Percentiles rank a stretch among this genome's conserved stretches.
Conservation (phyloP, 2,113 vertebrate genomes). For the Cygnus buccinator region DNA sequence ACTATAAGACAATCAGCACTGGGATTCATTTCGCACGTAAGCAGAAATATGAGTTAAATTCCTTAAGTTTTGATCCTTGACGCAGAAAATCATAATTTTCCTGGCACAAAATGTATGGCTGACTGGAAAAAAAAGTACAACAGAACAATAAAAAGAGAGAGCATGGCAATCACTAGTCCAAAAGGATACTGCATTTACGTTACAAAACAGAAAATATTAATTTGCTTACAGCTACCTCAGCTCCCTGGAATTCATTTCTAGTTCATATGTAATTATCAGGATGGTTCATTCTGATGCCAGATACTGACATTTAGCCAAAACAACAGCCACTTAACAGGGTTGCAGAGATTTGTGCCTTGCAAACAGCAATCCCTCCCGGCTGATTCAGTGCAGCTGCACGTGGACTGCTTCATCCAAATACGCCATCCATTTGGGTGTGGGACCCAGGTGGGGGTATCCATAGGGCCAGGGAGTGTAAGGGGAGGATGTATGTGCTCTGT, state of each 20-base stretch:
- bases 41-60: conserved; percentile 21
- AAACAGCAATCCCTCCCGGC: not conserved
- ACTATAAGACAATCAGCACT: not conserved
- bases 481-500: not conserved
- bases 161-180: not conserved
- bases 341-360: not conserved
- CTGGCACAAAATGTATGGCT: not conserved
- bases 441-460: not conserved
- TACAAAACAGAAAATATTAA: not conserved
- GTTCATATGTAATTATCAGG: not conserved
- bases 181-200: not conserved
- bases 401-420: not conserved
- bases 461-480: not conserved
- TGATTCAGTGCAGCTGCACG: not conserved
- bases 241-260: not conserved
- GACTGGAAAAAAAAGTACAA: not conserved
- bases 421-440: not conserved
- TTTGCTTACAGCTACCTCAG: not conserved
- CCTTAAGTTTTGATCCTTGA: not conserved
- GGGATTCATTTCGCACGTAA: conserved; percentile 23
- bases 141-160: fast-evolving
- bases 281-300: not conserved
- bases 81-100: conserved; percentile 7
- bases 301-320: conserved; percentile 31
- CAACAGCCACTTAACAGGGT: not conserved